Evolutionary conservation across 2,888 invertebrate species (phyloP).

Genomic region (Bombyx huttoni): DNA sequence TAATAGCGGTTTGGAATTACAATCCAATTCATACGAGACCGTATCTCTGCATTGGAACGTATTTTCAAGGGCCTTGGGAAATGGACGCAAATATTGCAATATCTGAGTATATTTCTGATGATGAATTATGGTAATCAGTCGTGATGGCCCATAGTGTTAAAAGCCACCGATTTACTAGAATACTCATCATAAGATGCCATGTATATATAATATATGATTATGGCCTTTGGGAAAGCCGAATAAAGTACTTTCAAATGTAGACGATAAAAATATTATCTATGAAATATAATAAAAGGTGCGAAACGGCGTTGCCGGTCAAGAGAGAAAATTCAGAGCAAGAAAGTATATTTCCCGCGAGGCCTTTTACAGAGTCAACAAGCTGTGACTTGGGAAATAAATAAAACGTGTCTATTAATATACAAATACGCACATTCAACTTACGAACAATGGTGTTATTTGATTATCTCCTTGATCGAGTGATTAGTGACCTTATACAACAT

Average conservation of each 20-base stretch:
- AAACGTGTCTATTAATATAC: constrained; percentile 51
- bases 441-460: background rate
- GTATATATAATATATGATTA: too few relatives aligned
- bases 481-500: background rate
- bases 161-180: too few relatives aligned
- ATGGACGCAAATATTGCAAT: background rate
- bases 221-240: too few relatives aligned
- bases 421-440: constrained; percentile 31
- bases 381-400: constrained; percentile 65
- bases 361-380: constrained; percentile 65
- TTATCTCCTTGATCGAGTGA: background rate
- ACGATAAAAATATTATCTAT: background rate
- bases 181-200: too few relatives aligned
- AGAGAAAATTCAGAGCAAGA: constrained; percentile 47
- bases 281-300: constrained; percentile 1
- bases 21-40: background rate
- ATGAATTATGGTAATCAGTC: too few relatives aligned
- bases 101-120: too few relatives aligned
- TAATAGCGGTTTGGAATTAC: constrained; percentile 2
- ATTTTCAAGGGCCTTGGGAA: background rate
- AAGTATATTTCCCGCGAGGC: constrained; percentile 61
- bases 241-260: too few relatives aligned
- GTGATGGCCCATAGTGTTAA: too few relatives aligned
- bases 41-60: too few relatives aligned
- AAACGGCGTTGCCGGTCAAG: constrained; percentile 32